Conservation (phyloP, 1,140 invertebrate genomes). For the Brachionus rotundiformis region DNA sequence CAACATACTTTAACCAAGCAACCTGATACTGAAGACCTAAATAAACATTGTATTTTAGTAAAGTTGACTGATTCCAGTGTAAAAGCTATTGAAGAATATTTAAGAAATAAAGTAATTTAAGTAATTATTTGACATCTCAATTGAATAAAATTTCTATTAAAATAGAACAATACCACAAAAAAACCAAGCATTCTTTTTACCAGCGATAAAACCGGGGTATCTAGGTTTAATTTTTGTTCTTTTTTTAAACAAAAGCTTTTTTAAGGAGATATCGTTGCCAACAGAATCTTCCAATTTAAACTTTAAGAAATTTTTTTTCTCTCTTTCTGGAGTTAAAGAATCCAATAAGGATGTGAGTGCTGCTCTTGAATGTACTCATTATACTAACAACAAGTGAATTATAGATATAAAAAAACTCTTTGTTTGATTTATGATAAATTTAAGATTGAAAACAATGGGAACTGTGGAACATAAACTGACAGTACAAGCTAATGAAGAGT, state of each 20-base stretch:
- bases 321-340: conserved; percentile 44
- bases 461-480: conserved; percentile 50
- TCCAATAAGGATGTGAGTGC: conserved; percentile 40
- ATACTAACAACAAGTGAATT: conserved; percentile 12
- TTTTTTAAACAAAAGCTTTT: not conserved
- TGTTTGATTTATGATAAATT: not conserved
- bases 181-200: conserved; percentile 32
- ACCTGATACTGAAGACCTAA: conserved; percentile 22
- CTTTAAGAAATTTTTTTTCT: conserved; percentile 43
- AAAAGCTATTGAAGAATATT: conserved; percentile 48
- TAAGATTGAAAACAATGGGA: conserved; percentile 45
- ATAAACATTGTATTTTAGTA: conserved; percentile 44
- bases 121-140: no score
- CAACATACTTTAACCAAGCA: conserved; percentile 43
- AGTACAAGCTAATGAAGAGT: conserved; percentile 52
- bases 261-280: conserved; percentile 19
- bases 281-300: conserved; percentile 16
- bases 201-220: conserved; percentile 17
- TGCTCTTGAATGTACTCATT: conserved; percentile 22
- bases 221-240: not conserved
- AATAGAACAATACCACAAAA: not conserved
- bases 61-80: conserved; percentile 42
- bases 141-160: not conserved
- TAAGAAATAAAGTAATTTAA: conserved; percentile 37
- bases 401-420: not conserved